phyloP scores from a whole-genome alignment of 2,888 invertebrate genomes.

The Andrena chrysosceles region DNA sequence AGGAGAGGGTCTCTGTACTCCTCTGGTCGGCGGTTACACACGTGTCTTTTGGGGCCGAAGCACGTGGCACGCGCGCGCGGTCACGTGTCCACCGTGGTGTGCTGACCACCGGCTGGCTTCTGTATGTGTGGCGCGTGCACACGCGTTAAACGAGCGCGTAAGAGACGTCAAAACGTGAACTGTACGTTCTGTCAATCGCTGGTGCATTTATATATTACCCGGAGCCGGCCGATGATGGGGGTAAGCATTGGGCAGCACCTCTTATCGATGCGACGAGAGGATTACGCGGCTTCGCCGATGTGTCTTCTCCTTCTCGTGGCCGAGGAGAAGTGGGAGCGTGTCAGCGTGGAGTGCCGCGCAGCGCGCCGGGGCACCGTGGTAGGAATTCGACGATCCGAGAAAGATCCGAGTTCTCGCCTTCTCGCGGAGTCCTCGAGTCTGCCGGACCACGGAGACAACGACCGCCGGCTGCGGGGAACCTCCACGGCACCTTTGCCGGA shows the following conservation, averaged over 20 bases:
- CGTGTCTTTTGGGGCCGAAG: slow-evolving; percentile 32
- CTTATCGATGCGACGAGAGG: slow-evolving; percentile 70
- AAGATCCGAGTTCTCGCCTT: slow-evolving; percentile 23
- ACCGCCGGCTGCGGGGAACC: too few species aligned
- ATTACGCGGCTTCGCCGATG: slow-evolving; percentile 60
- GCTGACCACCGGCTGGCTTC: too few species aligned
- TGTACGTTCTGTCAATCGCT: slow-evolving; percentile 74
- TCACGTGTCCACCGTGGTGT: slow-evolving; percentile 30
- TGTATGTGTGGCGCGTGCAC: slow-evolving; percentile 42
- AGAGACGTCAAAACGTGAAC: slow-evolving; percentile 68
- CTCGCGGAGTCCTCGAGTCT: not conserved
- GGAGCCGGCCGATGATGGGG: slow-evolving; percentile 66
- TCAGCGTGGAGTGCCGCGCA: too few species aligned
- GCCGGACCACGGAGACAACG: not conserved
- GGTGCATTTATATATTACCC: slow-evolving; percentile 77
- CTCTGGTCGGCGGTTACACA: not conserved
- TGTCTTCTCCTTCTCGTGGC: slow-evolving; percentile 8
- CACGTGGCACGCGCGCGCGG: slow-evolving; percentile 35
- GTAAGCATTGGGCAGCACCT: slow-evolving; percentile 62
- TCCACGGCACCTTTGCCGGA: too few species aligned
- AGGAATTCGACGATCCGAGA: slow-evolving; percentile 44
- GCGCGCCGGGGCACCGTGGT: not conserved
- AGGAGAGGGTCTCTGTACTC: not conserved
- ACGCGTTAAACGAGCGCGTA: slow-evolving; percentile 60
- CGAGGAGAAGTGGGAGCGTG: not conserved